phyloP scores from a whole-genome alignment of 2,113 vertebrate genomes.

The Alethe diademata region DNA sequence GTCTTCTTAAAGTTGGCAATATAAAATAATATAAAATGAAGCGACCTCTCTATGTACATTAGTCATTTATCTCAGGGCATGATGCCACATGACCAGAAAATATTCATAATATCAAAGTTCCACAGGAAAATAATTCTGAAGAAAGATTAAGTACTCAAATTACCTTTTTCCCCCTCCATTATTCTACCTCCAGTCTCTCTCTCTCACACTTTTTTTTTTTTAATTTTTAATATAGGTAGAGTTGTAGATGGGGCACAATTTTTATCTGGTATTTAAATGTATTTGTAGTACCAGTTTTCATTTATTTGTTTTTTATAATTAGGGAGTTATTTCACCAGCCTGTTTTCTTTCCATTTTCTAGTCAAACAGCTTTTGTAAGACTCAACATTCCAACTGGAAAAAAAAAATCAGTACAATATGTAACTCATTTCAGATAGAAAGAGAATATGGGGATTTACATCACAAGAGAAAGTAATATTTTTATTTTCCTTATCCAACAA shows the following conservation, averaged over 20 bases:
- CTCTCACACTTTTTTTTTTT: fast-evolving
- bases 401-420: not conserved
- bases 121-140: not conserved
- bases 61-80: not conserved
- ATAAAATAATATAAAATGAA: not conserved
- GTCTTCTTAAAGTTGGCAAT: not conserved
- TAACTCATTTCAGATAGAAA: not conserved
- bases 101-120: not conserved
- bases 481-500: not conserved
- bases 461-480: not conserved
- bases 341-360: not conserved
- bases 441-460: not conserved
- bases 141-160: not conserved
- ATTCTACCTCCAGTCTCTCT: fast-evolving
- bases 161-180: not conserved
- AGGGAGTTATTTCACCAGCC: not conserved
- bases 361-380: not conserved
- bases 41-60: not conserved
- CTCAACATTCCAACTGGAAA: not conserved
- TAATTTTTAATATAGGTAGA: not conserved
- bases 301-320: not conserved
- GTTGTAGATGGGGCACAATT: not conserved
- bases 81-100: not conserved
- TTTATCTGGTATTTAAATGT: not conserved
- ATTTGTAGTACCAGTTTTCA: not conserved